Conservation (phyloP, 2,797 vertebrate genomes). For the Lutra lutra region DNA sequence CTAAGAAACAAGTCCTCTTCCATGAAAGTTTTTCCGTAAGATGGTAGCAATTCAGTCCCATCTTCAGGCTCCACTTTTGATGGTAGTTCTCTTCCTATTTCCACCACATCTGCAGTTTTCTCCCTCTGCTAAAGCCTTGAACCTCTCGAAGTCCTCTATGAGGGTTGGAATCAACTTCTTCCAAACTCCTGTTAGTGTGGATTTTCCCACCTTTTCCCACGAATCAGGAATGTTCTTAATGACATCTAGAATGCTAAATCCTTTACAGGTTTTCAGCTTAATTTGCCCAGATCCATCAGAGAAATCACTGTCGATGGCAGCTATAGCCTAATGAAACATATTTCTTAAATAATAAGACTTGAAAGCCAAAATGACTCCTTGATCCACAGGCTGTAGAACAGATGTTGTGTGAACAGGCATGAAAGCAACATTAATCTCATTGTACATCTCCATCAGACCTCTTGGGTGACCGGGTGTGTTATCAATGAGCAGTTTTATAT, state of each 20-base stretch:
- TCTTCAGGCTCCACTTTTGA: neutral
- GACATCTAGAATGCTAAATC: neutral
- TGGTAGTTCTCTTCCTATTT: neutral
- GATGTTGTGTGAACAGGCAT: no score
- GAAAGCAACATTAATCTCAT: no score
- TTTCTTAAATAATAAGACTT: neutral
- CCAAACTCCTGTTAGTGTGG: neutral
- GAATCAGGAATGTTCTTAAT: neutral
- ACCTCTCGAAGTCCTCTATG: neutral
- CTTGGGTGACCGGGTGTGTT: neutral
- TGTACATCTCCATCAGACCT: neutral
- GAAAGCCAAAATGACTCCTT: no score
- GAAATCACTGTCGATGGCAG: neutral
- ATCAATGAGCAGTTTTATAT: neutral
- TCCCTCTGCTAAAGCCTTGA: neutral
- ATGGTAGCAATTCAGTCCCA: neutral
- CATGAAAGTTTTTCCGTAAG: neutral
- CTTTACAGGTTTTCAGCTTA: neutral
- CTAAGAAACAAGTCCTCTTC: neutral
- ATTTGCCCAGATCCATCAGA: neutral
- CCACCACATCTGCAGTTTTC: neutral
- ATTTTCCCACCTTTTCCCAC: neutral
- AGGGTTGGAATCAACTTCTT: neutral
- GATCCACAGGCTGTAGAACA: no score
- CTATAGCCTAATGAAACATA: neutral